Evolutionary conservation across 2,888 invertebrate genomes (phyloP).

Genomic region (Pantelozetes paolii): DNA sequence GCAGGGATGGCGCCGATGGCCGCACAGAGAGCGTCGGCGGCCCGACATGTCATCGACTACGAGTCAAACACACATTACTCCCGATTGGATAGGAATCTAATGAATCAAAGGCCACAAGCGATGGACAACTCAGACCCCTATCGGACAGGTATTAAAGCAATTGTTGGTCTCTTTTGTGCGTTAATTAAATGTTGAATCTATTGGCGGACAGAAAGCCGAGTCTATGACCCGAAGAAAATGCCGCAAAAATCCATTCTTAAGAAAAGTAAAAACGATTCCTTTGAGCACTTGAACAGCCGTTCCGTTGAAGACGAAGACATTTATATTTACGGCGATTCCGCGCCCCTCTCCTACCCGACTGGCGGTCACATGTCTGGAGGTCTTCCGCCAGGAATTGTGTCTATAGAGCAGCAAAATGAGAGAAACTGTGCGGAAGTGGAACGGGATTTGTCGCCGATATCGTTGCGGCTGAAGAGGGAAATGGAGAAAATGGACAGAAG

Average conservation of each 20-base stretch:
- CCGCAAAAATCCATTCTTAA: not conserved
- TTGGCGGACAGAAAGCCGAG: not conserved
- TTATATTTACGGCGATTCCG: not conserved
- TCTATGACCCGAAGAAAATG: conserved; percentile 1
- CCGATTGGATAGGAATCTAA: not conserved
- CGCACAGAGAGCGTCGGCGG: not conserved
- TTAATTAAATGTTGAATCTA: not conserved
- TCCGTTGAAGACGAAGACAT: conserved; percentile 1
- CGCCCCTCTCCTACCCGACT: not conserved
- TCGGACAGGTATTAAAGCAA: not conserved
- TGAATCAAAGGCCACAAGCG: not conserved
- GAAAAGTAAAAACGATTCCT: not conserved
- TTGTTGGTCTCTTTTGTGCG: not conserved
- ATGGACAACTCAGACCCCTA: not conserved
- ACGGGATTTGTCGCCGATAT: not conserved
- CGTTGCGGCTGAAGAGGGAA: conserved; percentile 13
- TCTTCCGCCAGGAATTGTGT: not conserved
- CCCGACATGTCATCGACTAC: not conserved
- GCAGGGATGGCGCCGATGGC: too few relatives aligned
- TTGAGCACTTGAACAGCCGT: not conserved
- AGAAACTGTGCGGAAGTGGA: not conserved
- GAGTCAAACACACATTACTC: not conserved
- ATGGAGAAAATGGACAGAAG: conserved; percentile 10
- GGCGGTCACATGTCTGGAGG: not conserved
- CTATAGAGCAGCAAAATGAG: not conserved